Base-by-base conservation (phyloP, 2,888 invertebrate species). In the Apotomis turbidana region DNA sequence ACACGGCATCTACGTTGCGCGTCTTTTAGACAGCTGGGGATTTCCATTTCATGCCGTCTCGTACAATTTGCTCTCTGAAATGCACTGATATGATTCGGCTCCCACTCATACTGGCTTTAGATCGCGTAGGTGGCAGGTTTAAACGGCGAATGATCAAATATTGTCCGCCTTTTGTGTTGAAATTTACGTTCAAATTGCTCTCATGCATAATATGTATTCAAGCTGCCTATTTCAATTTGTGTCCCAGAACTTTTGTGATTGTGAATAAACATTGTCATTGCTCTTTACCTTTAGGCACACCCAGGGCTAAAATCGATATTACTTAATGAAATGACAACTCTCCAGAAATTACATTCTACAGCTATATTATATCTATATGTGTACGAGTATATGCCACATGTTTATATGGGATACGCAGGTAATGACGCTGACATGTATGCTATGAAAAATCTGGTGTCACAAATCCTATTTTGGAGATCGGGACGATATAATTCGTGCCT, bases 131-230 rank as follows among this genome's bases (percentile, higher is more conserved):
- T 64, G 63, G 38, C 54, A 3, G 54, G 63, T 41, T 61, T 55
- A 64, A 64, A 55, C 44, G 64, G 55, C n/a, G 15, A 10, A 55
- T n/a, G 12, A 64, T 64, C 27, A 55, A 15, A 64, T 12, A 55
- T 44, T 46, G 52, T 63, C 38, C 52, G 41, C 54, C 55, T 64
- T 8, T 4, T 4, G 54, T n/a, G 41, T 15, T 44, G 15, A 15
- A 60, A 60, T 60, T 44, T 60, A 44, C 44, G 52, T 10, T 5
- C 15, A 15, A 54, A 9, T 38, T 10, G 51, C 51, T 36, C 8
- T 8, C 51, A n/a, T 15, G 13, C 10, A 60, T 46, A 46, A 46
- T 60, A 27, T 27, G 27, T 27, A 49, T 6, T 49, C 49, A 49
- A 49, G 9, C 49, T 41, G 41, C 41, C 41, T 41, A 49, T 49